Evolutionary conservation across 2,888 invertebrate genomes (phyloP).

Genomic region (Acrobasis repandana): DNA sequence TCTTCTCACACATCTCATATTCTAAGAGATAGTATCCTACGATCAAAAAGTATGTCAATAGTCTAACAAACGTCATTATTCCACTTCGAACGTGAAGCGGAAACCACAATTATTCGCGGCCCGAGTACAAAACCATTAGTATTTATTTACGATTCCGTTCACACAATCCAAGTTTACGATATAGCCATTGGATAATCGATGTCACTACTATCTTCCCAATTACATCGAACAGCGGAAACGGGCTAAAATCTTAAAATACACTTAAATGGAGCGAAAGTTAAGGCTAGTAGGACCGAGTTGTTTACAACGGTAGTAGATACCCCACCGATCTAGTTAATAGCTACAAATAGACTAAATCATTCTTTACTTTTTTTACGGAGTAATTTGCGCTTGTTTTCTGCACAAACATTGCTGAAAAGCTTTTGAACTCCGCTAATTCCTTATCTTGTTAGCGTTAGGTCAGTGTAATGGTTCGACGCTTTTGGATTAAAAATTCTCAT

Average conservation of each 20-base stretch:
- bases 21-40: constrained; percentile 3
- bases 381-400: constrained; percentile 58
- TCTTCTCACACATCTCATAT: background rate
- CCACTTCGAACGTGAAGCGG: constrained; percentile 11
- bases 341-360: no score
- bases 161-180: constrained; percentile 19
- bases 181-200: constrained; percentile 17
- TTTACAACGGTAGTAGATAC: no score
- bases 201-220: constrained; percentile 37
- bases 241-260: constrained; percentile 29
- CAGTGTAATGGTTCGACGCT: background rate
- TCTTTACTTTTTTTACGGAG: constrained; percentile 19
- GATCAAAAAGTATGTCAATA: constrained; percentile 3
- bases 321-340: no score
- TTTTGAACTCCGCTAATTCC: constrained; percentile 34
- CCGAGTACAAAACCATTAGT: constrained; percentile 13
- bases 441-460: background rate
- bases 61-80: background rate
- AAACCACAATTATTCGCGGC: constrained; percentile 22
- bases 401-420: constrained; percentile 50
- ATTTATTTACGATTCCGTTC: constrained; percentile 9
- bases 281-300: constrained; percentile 10
- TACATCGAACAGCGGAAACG: constrained; percentile 42
- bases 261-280: constrained; percentile 38
- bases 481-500: background rate